Base-by-base conservation (phyloP, 2,113 vertebrate genomes). In the Xiphorhynchus elegans region DNA sequence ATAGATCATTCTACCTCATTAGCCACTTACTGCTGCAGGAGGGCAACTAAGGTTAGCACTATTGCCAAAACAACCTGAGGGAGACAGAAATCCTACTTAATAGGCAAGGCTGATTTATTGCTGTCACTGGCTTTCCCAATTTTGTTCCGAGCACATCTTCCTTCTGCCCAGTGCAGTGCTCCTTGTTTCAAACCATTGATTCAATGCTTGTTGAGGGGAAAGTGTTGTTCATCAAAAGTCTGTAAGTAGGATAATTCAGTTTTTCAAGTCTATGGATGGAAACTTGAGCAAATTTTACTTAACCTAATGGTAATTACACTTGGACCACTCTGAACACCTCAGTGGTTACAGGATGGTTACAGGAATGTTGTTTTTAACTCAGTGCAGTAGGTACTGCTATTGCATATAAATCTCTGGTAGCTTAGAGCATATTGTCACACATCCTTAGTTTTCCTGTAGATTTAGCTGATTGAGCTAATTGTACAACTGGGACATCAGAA, bases 31-130 rank as follows among this genome's bases (percentile, higher is more conserved):
- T 95, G 83, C 76, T 90, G 89, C 80, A 95, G 93, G 89, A 95
- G 93, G 73, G 89, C 86, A 95, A 86, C 86, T 81, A 64, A 97
- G 95, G 95, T 95, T 90, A 93, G 64, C 1, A 3, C 52, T 78
- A 52, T 59, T 96, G 96, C 96, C 95, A 96, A 95, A 97, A 97
- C 89, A 95, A 96, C 94, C 94, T n/a, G 93, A 92, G 91, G 95
- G 94, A 95, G 93, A 87, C 9, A 95, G 83, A 90, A 95, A 96
- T 84, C 86, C 95, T 93, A 81, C 73, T 93, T 95, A 97, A 95
- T 74, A 96, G 86, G 83, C 91, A 92, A 31, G 68, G 73, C 35
- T 92, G 95, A 97, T 90, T 95, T 95, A 95, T 90, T 95, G 50
- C 85, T 70, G 11, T 60, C 67, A 86, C 62, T 89, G 89, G 55